Percentiles rank a stretch among this genome's conserved stretches.
Evolutionary conservation across 2,113 vertebrate species (phyloP).

Genomic region (Dromas ardeola): DNA sequence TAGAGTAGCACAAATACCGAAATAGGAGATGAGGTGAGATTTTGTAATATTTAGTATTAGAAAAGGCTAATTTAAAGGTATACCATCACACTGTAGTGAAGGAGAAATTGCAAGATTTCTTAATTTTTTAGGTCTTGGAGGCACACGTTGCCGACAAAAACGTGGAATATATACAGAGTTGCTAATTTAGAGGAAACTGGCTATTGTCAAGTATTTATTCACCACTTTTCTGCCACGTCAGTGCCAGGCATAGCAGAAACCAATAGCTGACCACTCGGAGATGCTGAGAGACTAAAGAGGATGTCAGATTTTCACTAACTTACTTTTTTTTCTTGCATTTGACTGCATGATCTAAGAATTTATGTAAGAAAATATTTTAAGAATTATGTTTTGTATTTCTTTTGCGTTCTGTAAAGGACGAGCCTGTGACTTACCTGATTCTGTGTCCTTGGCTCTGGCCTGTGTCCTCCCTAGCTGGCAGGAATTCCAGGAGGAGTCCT

Average conservation of each 20-base stretch:
- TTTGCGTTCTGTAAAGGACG: not conserved
- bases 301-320: not conserved
- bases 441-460: not conserved
- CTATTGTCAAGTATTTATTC: not conserved
- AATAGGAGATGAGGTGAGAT: not conserved
- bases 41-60: not conserved
- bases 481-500: not conserved
- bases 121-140: not conserved
- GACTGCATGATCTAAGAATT: not conserved
- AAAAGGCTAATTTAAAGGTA: not conserved
- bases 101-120: not conserved
- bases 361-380: not conserved
- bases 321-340: not conserved
- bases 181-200: not conserved
- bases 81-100: not conserved
- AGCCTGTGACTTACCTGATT: not conserved
- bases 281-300: not conserved
- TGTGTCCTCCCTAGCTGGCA: not conserved
- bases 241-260: not conserved
- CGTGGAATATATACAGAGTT: not conserved
- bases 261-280: not conserved
- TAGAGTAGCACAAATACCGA: not conserved
- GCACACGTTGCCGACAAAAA: not conserved
- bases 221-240: not conserved
- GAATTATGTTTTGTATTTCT: not conserved